These are phyloP conservation scores for Acipenser ruthenus DNA, from an alignment of 2,797 vertebrate species.

Conservation along the genomic window DNA sequence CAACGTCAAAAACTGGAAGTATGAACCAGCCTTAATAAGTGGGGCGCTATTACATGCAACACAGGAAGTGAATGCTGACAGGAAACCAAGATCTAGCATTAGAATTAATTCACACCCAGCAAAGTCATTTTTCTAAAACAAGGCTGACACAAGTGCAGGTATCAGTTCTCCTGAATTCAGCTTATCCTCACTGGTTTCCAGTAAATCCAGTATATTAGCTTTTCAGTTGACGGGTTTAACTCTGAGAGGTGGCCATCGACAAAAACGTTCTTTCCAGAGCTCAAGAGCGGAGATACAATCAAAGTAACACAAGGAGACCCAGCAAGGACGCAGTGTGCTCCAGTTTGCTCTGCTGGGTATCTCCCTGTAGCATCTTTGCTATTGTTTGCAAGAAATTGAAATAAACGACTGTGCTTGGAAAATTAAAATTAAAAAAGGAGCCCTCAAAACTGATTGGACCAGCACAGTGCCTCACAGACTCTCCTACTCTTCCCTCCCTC, in stretches of 20 bases:
- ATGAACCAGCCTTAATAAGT: too few species aligned
- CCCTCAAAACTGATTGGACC: slow-evolving; percentile 3
- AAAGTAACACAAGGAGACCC: too few species aligned
- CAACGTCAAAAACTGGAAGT: too few species aligned
- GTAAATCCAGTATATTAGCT: neutral
- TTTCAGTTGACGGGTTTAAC: neutral
- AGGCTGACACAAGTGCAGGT: neutral
- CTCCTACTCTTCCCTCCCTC: slow-evolving; percentile 6
- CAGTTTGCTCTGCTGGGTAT: neutral
- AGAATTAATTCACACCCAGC: neutral
- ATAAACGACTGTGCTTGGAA: neutral
- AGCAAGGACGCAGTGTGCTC: too few species aligned
- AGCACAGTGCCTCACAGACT: slow-evolving; percentile 18
- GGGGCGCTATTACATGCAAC: too few species aligned
- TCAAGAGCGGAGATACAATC: neutral
- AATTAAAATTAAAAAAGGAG: neutral
- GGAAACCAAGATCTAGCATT: too few species aligned
- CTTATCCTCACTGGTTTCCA: slow-evolving; percentile 1
- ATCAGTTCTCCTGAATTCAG: neutral
- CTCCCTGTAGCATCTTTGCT: neutral
- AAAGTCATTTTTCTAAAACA: neutral
- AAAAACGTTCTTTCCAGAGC: neutral
- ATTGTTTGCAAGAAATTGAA: neutral
- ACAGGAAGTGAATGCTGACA: too few species aligned
- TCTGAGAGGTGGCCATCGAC: neutral